A percentile compares a stretch with the other conserved stretches of the same genome.
These are phyloP conservation scores for Nothura maculosa DNA, from an alignment of 2,797 vertebrate species.

Conservation along the genomic window DNA sequence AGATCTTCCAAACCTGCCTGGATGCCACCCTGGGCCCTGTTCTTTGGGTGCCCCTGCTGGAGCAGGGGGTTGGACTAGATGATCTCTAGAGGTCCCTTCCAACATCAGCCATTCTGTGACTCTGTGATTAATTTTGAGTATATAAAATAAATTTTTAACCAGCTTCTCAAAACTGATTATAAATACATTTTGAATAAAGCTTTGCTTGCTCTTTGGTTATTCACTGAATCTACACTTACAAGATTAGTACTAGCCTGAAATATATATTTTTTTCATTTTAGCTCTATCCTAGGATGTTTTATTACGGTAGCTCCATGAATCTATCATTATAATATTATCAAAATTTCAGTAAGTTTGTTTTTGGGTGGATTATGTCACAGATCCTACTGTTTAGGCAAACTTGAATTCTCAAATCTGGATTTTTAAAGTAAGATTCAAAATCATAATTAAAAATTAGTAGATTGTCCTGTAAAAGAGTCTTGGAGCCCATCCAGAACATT, in stretches of 20 bases:
- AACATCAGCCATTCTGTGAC: too few relatives aligned
- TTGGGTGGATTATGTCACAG: not conserved
- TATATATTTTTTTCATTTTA: not conserved
- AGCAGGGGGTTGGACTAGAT: too few relatives aligned
- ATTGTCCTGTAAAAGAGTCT: not conserved
- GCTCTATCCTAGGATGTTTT: not conserved
- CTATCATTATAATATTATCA: not conserved
- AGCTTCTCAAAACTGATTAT: not conserved
- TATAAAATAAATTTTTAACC: not conserved
- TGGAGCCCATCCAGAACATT: not conserved
- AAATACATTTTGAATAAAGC: not conserved
- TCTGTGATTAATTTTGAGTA: not conserved
- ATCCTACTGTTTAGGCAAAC: not conserved
- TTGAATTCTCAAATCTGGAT: not conserved
- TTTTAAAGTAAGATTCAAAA: not conserved
- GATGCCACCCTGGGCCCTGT: too few relatives aligned
- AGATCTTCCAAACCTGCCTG: too few relatives aligned
- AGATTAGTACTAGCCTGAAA: not conserved
- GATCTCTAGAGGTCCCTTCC: too few relatives aligned
- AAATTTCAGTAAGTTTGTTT: not conserved
- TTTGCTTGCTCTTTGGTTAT: not conserved
- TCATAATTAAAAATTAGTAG: not conserved
- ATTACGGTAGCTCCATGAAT: not conserved
- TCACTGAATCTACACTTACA: slow-evolving; percentile 7
- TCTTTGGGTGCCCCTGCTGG: too few relatives aligned